These are phyloP conservation scores for Gobionotothen gibberifrons DNA, from an alignment of 2,797 vertebrate genomes.

Conservation along the genomic window DNA sequence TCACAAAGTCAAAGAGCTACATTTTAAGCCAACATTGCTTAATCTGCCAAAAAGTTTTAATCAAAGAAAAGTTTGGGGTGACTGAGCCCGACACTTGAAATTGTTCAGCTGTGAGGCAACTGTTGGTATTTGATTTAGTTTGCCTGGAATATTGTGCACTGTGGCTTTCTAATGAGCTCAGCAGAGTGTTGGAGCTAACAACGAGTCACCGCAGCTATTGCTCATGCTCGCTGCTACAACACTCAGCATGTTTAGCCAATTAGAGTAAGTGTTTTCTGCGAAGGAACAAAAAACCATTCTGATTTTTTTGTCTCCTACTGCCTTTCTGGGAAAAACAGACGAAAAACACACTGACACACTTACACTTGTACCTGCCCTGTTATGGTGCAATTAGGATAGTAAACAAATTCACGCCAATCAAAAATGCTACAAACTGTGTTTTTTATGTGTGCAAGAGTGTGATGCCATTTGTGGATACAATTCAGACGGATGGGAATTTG, in stretches of 20 bases:
- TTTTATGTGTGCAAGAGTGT: neutral
- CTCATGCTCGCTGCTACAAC: constrained; percentile 44
- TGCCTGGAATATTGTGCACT: constrained; percentile 39
- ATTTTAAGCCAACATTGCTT: neutral
- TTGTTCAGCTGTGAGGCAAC: constrained; percentile 12
- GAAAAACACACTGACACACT: neutral
- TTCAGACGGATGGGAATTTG: constrained; percentile 26
- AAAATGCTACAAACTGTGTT: neutral
- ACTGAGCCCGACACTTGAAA: constrained; percentile 14
- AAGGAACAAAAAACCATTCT: constrained; percentile 25
- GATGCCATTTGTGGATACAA: neutral
- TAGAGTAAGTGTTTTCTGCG: constrained; percentile 51
- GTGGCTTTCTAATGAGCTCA: constrained; percentile 71
- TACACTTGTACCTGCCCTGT: neutral
- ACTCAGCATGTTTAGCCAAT: constrained; percentile 59
- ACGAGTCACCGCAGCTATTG: constrained; percentile 42
- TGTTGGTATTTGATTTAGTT: constrained; percentile 32
- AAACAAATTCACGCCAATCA: constrained; percentile 3
- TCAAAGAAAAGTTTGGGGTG: constrained; percentile 26
- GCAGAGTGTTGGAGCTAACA: constrained; percentile 51
- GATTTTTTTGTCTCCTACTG: constrained; percentile 10
- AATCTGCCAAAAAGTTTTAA: constrained; percentile 11
- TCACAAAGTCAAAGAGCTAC: neutral
- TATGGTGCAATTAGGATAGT: constrained; percentile 2
- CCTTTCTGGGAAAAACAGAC: constrained; percentile 9